Conservation (phyloP, 2,888 invertebrate species). For the Creontiades dilutus region DNA sequence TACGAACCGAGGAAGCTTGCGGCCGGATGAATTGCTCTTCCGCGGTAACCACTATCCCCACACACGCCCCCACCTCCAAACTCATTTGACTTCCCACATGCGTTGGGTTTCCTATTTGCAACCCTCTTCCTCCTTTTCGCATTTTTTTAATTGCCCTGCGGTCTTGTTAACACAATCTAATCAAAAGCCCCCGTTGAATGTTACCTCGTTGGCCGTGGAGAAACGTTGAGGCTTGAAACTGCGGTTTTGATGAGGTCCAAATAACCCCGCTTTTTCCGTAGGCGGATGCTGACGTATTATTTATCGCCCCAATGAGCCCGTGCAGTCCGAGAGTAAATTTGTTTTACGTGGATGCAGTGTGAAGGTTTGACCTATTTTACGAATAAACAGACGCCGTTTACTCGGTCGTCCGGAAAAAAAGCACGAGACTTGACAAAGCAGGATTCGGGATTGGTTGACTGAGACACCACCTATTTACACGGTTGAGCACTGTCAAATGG, state of each 20-base stretch:
- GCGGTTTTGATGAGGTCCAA: conserved; percentile 12
- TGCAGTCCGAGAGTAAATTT: too few species aligned
- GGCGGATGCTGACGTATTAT: neutral
- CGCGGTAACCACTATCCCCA: neutral
- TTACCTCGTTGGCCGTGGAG: neutral
- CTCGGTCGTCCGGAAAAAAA: too few species aligned
- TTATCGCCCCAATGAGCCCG: too few species aligned
- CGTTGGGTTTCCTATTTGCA: neutral
- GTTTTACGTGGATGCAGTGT: too few species aligned
- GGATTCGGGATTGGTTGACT: too few species aligned
- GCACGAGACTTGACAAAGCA: too few species aligned
- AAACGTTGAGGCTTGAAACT: neutral
- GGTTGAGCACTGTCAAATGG: too few species aligned
- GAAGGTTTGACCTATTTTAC: too few species aligned
- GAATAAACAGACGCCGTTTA: too few species aligned
- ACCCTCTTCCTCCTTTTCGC: neutral
- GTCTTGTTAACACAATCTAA: conserved; percentile 58
- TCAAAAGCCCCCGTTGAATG: conserved; percentile 28
- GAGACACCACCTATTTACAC: too few species aligned
- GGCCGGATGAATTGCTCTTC: conserved; percentile 38
- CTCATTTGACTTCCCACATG: conserved; percentile 29
- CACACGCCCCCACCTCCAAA: neutral
- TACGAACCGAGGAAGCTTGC: neutral
- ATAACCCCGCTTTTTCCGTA: neutral
- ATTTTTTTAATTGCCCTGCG: conserved; percentile 51